Evolutionary conservation across 2,797 vertebrate genomes (phyloP), one percentile per base, ranked within the genome.

Genomic region (Sternarchorhynchus goeldii): DNA sequence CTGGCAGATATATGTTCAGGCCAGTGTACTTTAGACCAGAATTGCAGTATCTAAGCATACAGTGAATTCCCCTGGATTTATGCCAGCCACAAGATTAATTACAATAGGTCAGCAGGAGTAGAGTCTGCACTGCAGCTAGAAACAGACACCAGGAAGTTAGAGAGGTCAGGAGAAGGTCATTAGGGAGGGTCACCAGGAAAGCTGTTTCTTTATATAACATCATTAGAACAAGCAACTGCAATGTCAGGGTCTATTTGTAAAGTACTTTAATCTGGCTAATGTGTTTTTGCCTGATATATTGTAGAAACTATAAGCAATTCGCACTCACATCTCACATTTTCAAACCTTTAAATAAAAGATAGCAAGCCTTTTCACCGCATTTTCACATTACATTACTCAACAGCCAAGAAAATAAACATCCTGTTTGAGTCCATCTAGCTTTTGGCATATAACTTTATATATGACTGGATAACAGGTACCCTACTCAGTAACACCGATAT

Each of bases 111-210:
- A 78, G 73, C 66, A 73, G 73, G 32, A 69, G 41, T 25, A 58
- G 55, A 55, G 29, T 57, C 60, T 69, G 58, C 65, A 65, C 55
- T 58, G 59, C 60, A 60, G 56, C 45, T 69, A 66, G 67, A 77
- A 76, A 55, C 66, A 74, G 75, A 81, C 77, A 69, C 41, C 77
- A 66, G 76, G 70, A 82, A 83, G 80, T 73, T 74, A 57, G 78
- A 36, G 63, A 79, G 75, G 82, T 85, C 75, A 82, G 76, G 74
- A 73, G 64, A 63, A 31, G 80, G 78, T 76, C 73, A 70, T 50
- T 39, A 31, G 62, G 64, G 41, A 56, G 57, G 59, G 53, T 72
- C 71, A 69, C 21, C 32, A 41, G 29, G 55, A 56, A 70, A 67
- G 66, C 73, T 63, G 78, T 59, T 74, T 64, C 57, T 81, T 76